Base-by-base conservation (phyloP, 2,888 invertebrate species). In the Lathronympha strigana region DNA sequence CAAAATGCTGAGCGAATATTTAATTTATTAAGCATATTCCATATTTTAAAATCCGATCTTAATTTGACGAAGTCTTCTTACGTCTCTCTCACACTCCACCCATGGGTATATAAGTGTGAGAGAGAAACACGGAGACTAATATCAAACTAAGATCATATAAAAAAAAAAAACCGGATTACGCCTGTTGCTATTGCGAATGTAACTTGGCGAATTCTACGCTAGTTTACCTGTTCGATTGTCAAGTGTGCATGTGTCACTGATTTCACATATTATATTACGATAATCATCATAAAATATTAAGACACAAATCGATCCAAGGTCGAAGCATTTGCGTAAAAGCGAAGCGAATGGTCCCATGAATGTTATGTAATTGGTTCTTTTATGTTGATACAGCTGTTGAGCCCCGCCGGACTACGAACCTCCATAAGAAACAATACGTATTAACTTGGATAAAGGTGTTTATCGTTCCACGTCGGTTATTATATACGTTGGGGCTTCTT, bases 351-450 rank as follows among this genome's bases (percentile, higher is more conserved):
- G 51, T 55, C 28, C 55, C 61, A 61, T 70, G 51, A 71, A 51
- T 63, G 40, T 70, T 67, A 75, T 75, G 61, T 84, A 57, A 61
- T 61, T 28, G 40, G 3, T 38, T 66, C n/a, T 70, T 83, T 84
- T 85, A 78, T 84, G 76, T 82, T 78, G 71, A 80, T 79, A 75
- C 82, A 86, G 85, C 78, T 76, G 67, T 76, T 77, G 73, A 62
- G 70, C 71, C 17, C 66, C 73, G 76, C 68, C 72, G 78, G 72
- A 71, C 72, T 68, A 72, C 74, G 78, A 75, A 77, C 74, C 77
- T 72, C 74, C 76, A 73, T 82, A 82, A 83, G 82, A 82, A 82
- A 85, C 82, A 81, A 85, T 86, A 86, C 77, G 68, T 71, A 76
- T 75, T 73, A 74, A 77, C 73, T 80, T 80, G 76, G 71, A 72